Conservation (phyloP, 2,113 vertebrate species). For the Sus scrofa region T2T-Sscrofa CM000818.6:94926001-94926500, state of each 20-base stretch:
- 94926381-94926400: not conserved
- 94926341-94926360: not conserved
- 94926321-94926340: not conserved
- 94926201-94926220: not conserved
- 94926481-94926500: not conserved
- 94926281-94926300: not conserved
- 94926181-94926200: not conserved
- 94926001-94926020: slow-evolving; percentile 84
- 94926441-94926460: not conserved
- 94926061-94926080: slow-evolving; percentile 85
- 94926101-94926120: slow-evolving; percentile 49
- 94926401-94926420: not conserved
- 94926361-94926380: not conserved
- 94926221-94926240: not conserved
- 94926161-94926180: not conserved
- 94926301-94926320: not conserved
- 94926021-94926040: slow-evolving; percentile 84
- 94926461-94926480: not conserved
- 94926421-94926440: not conserved
- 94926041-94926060: slow-evolving; percentile 79
- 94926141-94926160: slow-evolving; percentile 41
- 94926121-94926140: slow-evolving; percentile 53
- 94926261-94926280: accelerated
- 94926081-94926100: slow-evolving; percentile 66
- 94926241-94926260: not conserved